phyloP scores from a whole-genome alignment of 1,140 invertebrate species.

The Zophobas morio region DNA sequence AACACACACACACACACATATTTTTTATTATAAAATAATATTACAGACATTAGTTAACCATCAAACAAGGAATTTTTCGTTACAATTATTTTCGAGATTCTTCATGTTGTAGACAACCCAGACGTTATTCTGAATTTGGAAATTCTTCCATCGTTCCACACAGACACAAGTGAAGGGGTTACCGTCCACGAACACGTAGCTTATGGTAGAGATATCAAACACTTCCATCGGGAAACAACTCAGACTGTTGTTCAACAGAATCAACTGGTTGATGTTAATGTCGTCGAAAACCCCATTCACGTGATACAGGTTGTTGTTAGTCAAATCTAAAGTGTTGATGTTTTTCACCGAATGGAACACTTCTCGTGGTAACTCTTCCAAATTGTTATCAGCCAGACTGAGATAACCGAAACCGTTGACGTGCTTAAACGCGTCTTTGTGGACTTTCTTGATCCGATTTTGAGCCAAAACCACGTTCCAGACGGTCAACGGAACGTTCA shows the following conservation, averaged over 20 bases:
- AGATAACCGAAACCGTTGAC: neutral
- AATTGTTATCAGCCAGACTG: constrained; percentile 4
- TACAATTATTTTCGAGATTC: neutral
- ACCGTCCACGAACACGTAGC: neutral
- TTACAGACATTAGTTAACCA: neutral
- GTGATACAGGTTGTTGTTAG: constrained; percentile 10
- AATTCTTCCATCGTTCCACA: constrained; percentile 6
- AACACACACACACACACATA: too few relatives aligned
- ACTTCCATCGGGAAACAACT: constrained; percentile 7
- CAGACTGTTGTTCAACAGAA: constrained; percentile 2
- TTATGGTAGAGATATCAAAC: neutral
- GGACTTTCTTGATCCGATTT: constrained; percentile 4
- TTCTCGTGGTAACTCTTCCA: constrained; percentile 2
- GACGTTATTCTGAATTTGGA: neutral
- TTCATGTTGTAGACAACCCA: neutral
- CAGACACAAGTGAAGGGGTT: constrained; percentile 18
- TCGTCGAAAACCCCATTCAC: constrained; percentile 2
- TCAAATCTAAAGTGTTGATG: constrained; percentile 15
- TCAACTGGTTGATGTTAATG: neutral
- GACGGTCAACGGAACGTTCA: constrained; percentile 1
- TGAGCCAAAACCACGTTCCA: constrained; percentile 4
- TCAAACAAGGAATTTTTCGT: neutral
- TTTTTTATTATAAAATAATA: too few relatives aligned
- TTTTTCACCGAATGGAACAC: constrained; percentile 4
- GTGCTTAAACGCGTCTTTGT: constrained; percentile 2